phyloP scores from a whole-genome alignment of 2,888 invertebrate species.

The Thumatha senex region DNA sequence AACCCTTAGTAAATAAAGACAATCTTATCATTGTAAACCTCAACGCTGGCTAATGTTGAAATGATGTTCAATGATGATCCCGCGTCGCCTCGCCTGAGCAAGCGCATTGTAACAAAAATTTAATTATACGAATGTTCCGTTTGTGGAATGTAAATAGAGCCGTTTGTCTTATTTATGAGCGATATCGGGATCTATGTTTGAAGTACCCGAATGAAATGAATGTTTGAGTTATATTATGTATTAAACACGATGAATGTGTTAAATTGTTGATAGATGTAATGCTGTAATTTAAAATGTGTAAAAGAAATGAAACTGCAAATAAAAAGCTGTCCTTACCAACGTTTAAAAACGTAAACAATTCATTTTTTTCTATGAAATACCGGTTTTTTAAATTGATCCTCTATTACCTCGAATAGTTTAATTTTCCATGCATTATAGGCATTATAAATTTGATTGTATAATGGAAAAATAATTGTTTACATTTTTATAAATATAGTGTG shows the following conservation, averaged over 20 bases:
- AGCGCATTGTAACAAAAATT: slow-evolving; percentile 27
- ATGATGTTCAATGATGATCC: neutral
- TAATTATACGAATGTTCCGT: slow-evolving; percentile 42
- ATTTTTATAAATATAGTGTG: slow-evolving; percentile 1
- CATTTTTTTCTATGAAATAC: neutral
- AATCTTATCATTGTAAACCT: neutral
- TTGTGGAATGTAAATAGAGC: slow-evolving; percentile 65
- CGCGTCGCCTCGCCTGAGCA: slow-evolving; percentile 11
- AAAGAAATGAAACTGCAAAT: neutral
- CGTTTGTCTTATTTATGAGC: slow-evolving; percentile 45
- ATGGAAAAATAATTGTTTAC: neutral
- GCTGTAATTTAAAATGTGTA: slow-evolving; percentile 8
- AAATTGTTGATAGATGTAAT: slow-evolving; percentile 19
- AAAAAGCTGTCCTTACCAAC: neutral
- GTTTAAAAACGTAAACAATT: slow-evolving; percentile 1
- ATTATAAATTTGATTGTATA: no score
- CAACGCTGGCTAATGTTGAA: slow-evolving; percentile 1
- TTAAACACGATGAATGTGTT: slow-evolving; percentile 18
- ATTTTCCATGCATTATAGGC: neutral
- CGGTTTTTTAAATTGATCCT: neutral
- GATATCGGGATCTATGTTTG: slow-evolving; percentile 30
- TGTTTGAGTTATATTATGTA: slow-evolving; percentile 31
- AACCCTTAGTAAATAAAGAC: neutral
- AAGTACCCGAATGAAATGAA: slow-evolving; percentile 30
- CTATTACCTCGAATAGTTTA: neutral